These are phyloP conservation scores for Pycnomerus fuliginosus DNA, from an alignment of 2,888 invertebrate genomes.

Conservation along the genomic window DNA sequence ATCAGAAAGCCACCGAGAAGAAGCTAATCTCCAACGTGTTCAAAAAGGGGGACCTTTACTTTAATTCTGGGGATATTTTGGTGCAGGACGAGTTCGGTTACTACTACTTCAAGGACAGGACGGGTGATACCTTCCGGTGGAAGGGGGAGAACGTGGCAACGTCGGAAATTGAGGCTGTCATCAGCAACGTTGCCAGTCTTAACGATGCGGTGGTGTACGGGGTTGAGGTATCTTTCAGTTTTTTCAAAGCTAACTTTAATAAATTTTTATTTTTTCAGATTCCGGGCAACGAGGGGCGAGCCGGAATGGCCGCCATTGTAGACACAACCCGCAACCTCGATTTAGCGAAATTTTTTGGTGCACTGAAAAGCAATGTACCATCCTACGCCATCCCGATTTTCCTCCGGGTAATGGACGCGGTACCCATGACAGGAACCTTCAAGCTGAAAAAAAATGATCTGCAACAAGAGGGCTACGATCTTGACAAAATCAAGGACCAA, in stretches of 20 bases:
- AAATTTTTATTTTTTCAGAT: constrained; percentile 55
- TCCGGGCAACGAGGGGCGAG: constrained; percentile 79
- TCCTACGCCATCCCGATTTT: constrained; percentile 88
- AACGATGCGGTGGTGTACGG: constrained; percentile 83
- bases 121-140: constrained; percentile 86
- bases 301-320: constrained; percentile 91
- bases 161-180: constrained; percentile 88
- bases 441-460: constrained; percentile 89
- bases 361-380: constrained; percentile 72
- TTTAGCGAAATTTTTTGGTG: constrained; percentile 61
- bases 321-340: constrained; percentile 65
- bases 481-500: constrained; percentile 68
- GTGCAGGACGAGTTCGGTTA: constrained; percentile 91
- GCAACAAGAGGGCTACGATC: constrained; percentile 81
- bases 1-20: constrained; percentile 66
- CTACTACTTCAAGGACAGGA: constrained; percentile 89
- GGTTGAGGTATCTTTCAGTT: constrained; percentile 66
- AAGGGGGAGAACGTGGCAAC: constrained; percentile 97
- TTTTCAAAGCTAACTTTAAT: not conserved
- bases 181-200: constrained; percentile 73
- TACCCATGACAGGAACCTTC: constrained; percentile 87
- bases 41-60: constrained; percentile 81
- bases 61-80: constrained; percentile 88
- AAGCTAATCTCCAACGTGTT: constrained; percentile 74
- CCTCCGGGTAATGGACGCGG: constrained; percentile 71